phyloP scores from a whole-genome alignment of 2,888 invertebrate genomes.

The Volucella inanis region DNA sequence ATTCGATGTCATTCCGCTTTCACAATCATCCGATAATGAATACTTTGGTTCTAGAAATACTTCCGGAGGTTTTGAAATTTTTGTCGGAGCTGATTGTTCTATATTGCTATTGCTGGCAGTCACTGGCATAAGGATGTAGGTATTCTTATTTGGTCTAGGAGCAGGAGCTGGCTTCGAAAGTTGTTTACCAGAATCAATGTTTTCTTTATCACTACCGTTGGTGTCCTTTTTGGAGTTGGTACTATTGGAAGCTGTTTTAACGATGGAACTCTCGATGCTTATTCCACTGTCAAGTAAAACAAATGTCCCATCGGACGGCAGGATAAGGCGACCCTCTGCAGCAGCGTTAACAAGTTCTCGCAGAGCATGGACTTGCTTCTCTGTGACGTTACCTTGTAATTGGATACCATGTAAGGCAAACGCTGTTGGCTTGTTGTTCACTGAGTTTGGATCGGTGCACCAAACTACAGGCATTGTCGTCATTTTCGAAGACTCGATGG shows the following conservation, averaged over 20 bases:
- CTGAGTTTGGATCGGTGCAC: constrained; percentile 83
- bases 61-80: constrained; percentile 60
- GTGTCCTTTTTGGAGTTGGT: constrained; percentile 11
- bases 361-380: constrained; percentile 82
- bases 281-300: constrained; percentile 82
- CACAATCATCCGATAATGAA: constrained; percentile 75
- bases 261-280: constrained; percentile 82
- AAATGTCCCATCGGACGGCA: constrained; percentile 83
- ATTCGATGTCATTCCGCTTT: constrained; percentile 45
- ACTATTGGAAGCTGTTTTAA: constrained; percentile 75
- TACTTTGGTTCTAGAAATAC: constrained; percentile 80
- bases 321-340: constrained; percentile 82
- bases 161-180: constrained; percentile 33
- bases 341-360: constrained; percentile 83
- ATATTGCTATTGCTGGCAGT: constrained; percentile 61
- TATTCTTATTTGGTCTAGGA: constrained; percentile 77
- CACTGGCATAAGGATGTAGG: constrained; percentile 81
- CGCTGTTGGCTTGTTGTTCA: constrained; percentile 82
- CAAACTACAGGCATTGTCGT: constrained; percentile 83
- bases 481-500: constrained; percentile 77
- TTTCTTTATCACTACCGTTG: constrained; percentile 71
- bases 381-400: constrained; percentile 83
- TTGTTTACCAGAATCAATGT: constrained; percentile 54
- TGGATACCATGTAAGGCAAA: constrained; percentile 83
- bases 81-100: constrained; percentile 47